Percentiles rank a stretch among this genome's conserved stretches.
Conservation (phyloP, 2,888 invertebrate species). For the Drosophila macrospina region DNA sequence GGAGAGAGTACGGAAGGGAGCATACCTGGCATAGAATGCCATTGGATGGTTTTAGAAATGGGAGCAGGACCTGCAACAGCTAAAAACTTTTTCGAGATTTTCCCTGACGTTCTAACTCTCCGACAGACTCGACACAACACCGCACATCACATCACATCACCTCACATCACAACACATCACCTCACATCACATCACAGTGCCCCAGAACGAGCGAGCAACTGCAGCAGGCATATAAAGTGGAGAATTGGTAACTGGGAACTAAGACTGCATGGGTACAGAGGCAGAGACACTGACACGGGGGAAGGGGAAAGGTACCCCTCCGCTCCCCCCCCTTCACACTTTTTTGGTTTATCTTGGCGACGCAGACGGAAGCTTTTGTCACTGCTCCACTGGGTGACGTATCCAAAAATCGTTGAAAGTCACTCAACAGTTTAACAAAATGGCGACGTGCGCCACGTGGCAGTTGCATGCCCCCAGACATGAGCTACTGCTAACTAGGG, state of each 20-base stretch:
- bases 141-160: conserved; percentile 3
- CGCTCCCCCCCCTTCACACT: not conserved
- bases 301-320: not conserved
- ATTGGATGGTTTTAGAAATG: conserved; percentile 37
- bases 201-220: conserved; percentile 1
- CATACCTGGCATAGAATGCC: conserved; percentile 32
- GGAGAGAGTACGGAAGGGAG: not conserved
- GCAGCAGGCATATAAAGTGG: conserved; percentile 40
- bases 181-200: not conserved
- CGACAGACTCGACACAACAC: conserved; percentile 31
- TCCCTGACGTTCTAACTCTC: conserved; percentile 6
- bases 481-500: conserved; percentile 9
- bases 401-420: conserved; percentile 76
- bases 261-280: not conserved
- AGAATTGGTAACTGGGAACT: conserved; percentile 4
- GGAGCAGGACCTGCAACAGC: conserved; percentile 46
- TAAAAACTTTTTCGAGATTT: conserved; percentile 38
- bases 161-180: too few relatives aligned
- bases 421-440: conserved; percentile 78
- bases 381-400: conserved; percentile 53
- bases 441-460: conserved; percentile 41
- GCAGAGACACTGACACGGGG: not conserved
- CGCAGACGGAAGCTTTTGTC: conserved; percentile 73
- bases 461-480: conserved; percentile 19
- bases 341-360: conserved; percentile 64